These are phyloP conservation scores for Cossypha dichroa DNA, from an alignment of 2,797 vertebrate species.

Conservation along the genomic window DNA sequence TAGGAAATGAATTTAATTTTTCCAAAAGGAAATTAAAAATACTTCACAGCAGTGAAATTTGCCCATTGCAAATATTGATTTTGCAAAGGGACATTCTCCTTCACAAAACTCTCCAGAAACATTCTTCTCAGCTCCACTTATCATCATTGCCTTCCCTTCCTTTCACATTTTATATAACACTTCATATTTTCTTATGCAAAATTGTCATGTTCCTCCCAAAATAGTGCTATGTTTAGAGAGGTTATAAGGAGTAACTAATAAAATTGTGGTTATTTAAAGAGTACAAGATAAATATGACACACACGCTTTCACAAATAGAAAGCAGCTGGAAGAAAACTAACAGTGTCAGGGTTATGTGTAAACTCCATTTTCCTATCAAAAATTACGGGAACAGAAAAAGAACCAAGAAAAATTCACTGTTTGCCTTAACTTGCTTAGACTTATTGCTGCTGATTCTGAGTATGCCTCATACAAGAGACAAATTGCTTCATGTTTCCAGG, in stretches of 20 bases:
- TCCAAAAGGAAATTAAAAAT: slow-evolving; percentile 29
- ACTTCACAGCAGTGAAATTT: neutral
- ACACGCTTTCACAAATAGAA: neutral
- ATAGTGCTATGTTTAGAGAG: slow-evolving; percentile 2
- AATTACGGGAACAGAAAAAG: slow-evolving; percentile 11
- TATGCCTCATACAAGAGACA: neutral
- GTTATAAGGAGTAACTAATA: slow-evolving; percentile 18
- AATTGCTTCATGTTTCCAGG: neutral
- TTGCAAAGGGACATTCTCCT: neutral
- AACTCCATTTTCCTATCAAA: slow-evolving; percentile 27
- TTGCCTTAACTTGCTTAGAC: neutral
- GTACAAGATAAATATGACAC: slow-evolving; percentile 26
- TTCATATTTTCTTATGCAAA: neutral
- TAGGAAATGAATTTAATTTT: neutral
- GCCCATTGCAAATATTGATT: neutral
- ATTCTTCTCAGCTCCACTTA: neutral
- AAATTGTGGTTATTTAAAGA: slow-evolving; percentile 42
- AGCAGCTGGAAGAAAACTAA: slow-evolving; percentile 41
- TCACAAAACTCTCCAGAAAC: neutral
- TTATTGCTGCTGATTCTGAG: slow-evolving; percentile 17
- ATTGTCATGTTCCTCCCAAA: neutral
- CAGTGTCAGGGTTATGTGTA: neutral
- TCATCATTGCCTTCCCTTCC: neutral
- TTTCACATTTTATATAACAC: slow-evolving; percentile 10
- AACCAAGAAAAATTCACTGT: neutral